Evolutionary conservation across 2,888 invertebrate species (phyloP).

Genomic region (Monoplex corrugatus): DNA sequence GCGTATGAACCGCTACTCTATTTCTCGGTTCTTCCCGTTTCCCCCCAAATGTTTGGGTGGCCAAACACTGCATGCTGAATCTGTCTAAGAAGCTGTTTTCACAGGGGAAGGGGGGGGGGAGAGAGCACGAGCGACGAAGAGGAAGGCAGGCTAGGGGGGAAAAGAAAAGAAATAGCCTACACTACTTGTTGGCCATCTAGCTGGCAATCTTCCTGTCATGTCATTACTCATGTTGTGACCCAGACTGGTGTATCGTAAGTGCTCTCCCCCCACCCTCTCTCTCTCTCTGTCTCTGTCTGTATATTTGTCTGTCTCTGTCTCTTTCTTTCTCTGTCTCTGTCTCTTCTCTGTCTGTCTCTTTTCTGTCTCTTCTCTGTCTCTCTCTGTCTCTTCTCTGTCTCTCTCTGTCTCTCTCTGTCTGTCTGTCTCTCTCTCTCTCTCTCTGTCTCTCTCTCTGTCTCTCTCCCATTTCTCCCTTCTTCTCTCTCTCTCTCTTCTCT

Average conservation of each 20-base stretch:
- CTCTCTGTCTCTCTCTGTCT: slow-evolving; percentile 8
- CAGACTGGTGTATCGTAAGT: too few species aligned
- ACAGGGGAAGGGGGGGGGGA: too few species aligned
- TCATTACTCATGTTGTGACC: neutral
- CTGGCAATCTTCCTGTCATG: too few species aligned
- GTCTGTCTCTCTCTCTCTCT: neutral
- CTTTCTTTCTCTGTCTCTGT: neutral
- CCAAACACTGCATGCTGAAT: too few species aligned
- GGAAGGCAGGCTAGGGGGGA: too few species aligned
- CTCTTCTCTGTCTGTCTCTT: neutral
- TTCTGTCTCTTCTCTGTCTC: neutral
- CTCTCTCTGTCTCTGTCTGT: neutral
- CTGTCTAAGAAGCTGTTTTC: too few species aligned
- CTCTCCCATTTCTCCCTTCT: neutral
- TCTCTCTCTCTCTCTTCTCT: neutral
- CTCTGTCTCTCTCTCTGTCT: slow-evolving; percentile 10
- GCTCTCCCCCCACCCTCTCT: neutral
- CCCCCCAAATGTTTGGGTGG: too few species aligned
- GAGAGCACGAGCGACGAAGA: too few species aligned
- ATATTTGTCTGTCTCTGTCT: neutral
- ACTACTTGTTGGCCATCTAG: too few species aligned
- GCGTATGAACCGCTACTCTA: too few species aligned
- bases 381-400: neutral
- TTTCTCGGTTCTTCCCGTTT: too few species aligned
- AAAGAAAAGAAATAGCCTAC: too few species aligned